Evolutionary conservation across 2,113 vertebrate species (phyloP).

Genomic region (Girardinichthys multiradiatus): DNA sequence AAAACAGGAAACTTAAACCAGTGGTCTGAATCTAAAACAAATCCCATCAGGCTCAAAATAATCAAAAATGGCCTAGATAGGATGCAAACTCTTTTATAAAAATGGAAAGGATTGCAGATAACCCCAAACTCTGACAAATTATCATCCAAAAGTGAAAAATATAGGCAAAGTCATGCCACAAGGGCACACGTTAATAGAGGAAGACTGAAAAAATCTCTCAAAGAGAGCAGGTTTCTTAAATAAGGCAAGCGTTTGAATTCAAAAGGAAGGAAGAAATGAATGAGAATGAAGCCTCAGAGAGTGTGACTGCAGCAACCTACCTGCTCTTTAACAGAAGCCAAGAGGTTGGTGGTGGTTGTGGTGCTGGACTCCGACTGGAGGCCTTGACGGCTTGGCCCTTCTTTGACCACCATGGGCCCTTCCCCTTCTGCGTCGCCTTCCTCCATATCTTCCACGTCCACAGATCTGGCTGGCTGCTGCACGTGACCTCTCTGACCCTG

Average conservation of each 20-base stretch:
- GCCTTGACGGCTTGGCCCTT: constrained; percentile 45
- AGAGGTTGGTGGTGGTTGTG: constrained; percentile 67
- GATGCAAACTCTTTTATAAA: not conserved
- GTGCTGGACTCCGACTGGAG: constrained; percentile 8
- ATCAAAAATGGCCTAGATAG: not conserved
- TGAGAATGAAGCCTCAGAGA: constrained; percentile 5
- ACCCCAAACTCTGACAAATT: too few relatives aligned
- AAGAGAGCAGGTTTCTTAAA: too few relatives aligned
- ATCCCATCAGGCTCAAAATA: not conserved
- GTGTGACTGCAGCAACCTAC: constrained; percentile 55
- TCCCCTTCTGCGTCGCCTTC: constrained; percentile 63
- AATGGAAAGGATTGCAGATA: not conserved
- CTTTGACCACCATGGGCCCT: constrained; percentile 58
- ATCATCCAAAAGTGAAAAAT: not conserved
- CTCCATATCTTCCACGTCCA: constrained; percentile 63
- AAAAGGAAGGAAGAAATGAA: not conserved
- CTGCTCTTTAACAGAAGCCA: constrained; percentile 79
- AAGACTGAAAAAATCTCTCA: not conserved
- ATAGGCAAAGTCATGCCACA: not conserved
- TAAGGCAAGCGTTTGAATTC: not conserved
- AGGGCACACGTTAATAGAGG: not conserved
- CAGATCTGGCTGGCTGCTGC: constrained; percentile 46
- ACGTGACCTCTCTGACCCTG: constrained; percentile 60
- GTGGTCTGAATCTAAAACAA: not conserved
- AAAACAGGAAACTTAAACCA: not conserved